Base-by-base conservation (phyloP, 30 jellyfish, hydroid and myxozoan species). In the Catostylus mosaicus region DNA sequence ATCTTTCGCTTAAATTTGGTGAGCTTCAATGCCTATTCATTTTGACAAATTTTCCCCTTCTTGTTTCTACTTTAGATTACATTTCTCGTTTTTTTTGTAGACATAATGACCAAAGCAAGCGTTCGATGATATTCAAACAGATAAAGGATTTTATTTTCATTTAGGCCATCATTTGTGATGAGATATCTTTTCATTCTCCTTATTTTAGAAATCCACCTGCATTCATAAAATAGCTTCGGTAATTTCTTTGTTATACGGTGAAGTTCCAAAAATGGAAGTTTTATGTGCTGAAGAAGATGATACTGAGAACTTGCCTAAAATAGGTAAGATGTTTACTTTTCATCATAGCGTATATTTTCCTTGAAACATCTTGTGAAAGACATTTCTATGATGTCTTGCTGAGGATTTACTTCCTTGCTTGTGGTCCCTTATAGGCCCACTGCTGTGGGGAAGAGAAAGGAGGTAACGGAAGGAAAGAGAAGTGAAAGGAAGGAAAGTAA, bases 231-330 rank as follows among this genome's bases (percentile, higher is more conserved):
- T 67, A 0, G 91, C 91, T 1, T 34, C 76, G 0, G 46, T 80
- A 0, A 80, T 80, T 27, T 80, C 91, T 0, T 9, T 80, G 61
- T 59, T 80, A 26, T 80, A 80, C 23, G 91, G 91, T 1, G 78
- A 80, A 18, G 36, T 63, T 1, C 91, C 91, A 67, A 66, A 57
- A 35, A 80, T 80, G 67, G 91, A 66, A 9, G 84, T 80, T 24
- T 18, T 38, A 22, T 65, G 77, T 66, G 67, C 67, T 1, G 91
- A 67, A 29, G 83, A 65, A 20, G 84, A 66, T 2, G 68, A 35
- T 14, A 52, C 72, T 20, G 83, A 67, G 11, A 35, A 45, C 37
- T 18, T 80, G 50, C 91, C 91, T 6, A 80, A 80, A 29, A 80
- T 80, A 34, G 91, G 91, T 78, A 20, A 6, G 64, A 1, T 34